phyloP scores from a whole-genome alignment of 2,113 vertebrate genomes.

The Lophius piscatorius region DNA sequence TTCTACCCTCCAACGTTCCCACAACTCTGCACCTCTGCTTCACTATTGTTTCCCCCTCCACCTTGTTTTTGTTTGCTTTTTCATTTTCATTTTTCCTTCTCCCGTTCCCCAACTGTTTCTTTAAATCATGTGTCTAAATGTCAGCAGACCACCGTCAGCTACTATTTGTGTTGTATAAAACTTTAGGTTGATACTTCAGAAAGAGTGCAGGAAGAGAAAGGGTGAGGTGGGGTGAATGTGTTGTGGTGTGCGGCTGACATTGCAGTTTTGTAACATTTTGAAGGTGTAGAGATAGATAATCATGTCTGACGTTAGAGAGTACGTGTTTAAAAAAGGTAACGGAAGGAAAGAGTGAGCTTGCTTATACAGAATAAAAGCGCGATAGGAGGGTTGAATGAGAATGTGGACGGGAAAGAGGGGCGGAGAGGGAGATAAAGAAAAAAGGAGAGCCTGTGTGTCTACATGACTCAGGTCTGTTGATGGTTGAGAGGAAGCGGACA shows the following conservation, averaged over 20 bases:
- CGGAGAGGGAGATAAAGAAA: slow-evolving; percentile 36
- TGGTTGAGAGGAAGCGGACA: slow-evolving; percentile 74
- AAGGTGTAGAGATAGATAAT: slow-evolving; percentile 42
- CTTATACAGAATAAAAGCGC: slow-evolving; percentile 39
- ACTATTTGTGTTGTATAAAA: no score
- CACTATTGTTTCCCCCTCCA: slow-evolving; percentile 6
- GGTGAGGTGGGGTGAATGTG: slow-evolving; percentile 24
- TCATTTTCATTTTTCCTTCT: slow-evolving; percentile 26
- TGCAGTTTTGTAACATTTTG: slow-evolving; percentile 67
- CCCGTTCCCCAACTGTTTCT: slow-evolving; percentile 25
- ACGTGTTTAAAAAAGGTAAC: slow-evolving; percentile 59
- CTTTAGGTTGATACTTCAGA: slow-evolving; percentile 3
- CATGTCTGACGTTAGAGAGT: slow-evolving; percentile 63
- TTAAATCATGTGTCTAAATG: slow-evolving; percentile 61
- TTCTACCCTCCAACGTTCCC: slow-evolving; percentile 17
- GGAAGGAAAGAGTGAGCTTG: slow-evolving; percentile 26
- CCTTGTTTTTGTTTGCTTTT: slow-evolving; percentile 27
- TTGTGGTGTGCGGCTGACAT: slow-evolving; percentile 43
- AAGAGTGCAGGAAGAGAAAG: slow-evolving; percentile 1
- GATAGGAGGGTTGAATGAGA: slow-evolving; percentile 33
- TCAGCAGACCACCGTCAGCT: slow-evolving; percentile 47
- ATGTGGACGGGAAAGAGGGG: slow-evolving; percentile 21
- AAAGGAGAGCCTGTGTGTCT: slow-evolving; percentile 58
- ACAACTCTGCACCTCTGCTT: slow-evolving; percentile 17
- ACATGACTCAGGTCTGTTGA: slow-evolving; percentile 75